A percentile compares a stretch with the other conserved stretches of the same genome.
phyloP scores from a whole-genome alignment of 2,113 vertebrate species.

The Planiliza haematocheilus region DNA sequence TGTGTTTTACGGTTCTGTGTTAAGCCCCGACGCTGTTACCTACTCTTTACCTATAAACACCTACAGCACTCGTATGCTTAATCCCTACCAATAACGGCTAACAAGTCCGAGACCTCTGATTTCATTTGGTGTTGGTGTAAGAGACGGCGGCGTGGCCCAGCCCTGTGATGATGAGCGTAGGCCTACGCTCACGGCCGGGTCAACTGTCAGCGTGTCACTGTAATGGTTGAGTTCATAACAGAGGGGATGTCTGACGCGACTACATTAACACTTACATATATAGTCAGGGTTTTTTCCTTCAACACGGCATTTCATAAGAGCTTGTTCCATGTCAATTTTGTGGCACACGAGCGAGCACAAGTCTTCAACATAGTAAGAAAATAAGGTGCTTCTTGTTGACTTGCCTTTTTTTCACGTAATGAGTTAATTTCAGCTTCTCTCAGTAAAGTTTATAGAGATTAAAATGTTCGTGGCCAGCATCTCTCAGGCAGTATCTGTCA shows the following conservation, averaged over 20 bases:
- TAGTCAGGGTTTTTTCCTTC: constrained; percentile 72
- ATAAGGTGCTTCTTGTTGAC: constrained; percentile 86
- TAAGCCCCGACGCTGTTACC: constrained; percentile 64
- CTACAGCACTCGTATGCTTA: constrained; percentile 41
- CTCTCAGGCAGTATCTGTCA: constrained; percentile 56
- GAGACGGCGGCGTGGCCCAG: constrained; percentile 40
- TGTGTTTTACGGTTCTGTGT: constrained; percentile 71
- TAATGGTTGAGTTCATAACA: constrained; percentile 67
- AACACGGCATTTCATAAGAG: constrained; percentile 68
- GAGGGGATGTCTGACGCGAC: constrained; percentile 73
- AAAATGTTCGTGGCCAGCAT: constrained; percentile 45
- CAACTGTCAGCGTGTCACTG: constrained; percentile 56
- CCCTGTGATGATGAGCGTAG: constrained; percentile 9
- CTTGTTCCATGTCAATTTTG: constrained; percentile 64
- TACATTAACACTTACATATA: constrained; percentile 76
- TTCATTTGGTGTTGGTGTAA: constrained; percentile 68
- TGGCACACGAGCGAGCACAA: constrained; percentile 74
- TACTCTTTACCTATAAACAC: constrained; percentile 69
- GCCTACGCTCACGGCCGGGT: constrained; percentile 50
- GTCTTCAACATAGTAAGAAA: constrained; percentile 80
- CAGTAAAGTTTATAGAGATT: constrained; percentile 29
- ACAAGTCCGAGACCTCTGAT: constrained; percentile 55
- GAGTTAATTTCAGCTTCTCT: constrained; percentile 46
- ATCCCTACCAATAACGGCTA: constrained; percentile 58
- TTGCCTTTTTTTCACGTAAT: constrained; percentile 63